Evolutionary conservation across 2,113 vertebrate species (phyloP), one percentile per base, ranked within the genome.

Genomic region (Hemiprocne comata): DNA sequence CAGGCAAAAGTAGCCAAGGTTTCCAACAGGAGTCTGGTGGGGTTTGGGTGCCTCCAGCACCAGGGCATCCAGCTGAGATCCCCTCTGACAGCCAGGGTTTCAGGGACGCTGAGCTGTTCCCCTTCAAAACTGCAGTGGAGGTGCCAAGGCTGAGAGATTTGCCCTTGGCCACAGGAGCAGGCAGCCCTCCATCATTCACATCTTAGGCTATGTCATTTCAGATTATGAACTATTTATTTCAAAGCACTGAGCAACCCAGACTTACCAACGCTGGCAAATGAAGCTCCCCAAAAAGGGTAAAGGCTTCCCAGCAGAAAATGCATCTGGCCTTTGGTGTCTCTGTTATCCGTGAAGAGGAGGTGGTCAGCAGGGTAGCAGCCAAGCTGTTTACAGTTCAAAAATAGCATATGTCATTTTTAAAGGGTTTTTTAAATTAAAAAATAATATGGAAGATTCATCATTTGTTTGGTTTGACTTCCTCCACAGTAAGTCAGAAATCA

Each of bases 381-480:
- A 58, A 62, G 51, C 36, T 73, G 66, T 18, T 83, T 71, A n/a
- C 29, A 11, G 51, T 12, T 90, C 65, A 66, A 77, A 92, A 95
- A 74, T 10, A 58, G 80, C 50, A 75, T 1, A 50, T 14, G 64
- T 62, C 1, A 5, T 34, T 60, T 64, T 8, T 7, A 33, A 88
- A 53, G 23, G 1, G 2, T 34, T 85, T 88, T 61, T 25, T 40
- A 2, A 26, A 40, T 46, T 16, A 36, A 44, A 74, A 85, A 85
- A 92, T 94, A 50, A 46, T 46, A 6, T 4, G 38, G 60, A 91
- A 83, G 93, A 91, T 77, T 97, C 93, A 90, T 91, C 87, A 84
- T 77, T 91, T 94, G 42, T 94, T 72, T 62, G 44, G 33, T 44
- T 72, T 71, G 64, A 94, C 93, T 96, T 96, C 94, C 96, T 94